Evolutionary conservation across 2,888 invertebrate genomes (phyloP).

Genomic region (Ferdinandea cuprea): DNA sequence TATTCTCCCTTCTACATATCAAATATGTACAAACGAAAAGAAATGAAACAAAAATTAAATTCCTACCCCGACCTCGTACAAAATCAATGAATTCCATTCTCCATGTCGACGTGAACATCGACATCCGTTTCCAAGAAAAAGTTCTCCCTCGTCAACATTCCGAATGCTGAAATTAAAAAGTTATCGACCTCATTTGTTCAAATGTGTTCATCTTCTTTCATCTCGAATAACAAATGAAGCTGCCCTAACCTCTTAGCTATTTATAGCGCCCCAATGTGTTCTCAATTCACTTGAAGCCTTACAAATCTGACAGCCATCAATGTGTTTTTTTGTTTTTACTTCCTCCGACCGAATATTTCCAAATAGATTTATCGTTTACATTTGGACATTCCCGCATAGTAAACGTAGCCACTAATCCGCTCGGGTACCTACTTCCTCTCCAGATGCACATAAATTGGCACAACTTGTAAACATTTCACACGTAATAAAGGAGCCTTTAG

Average conservation of each 20-base stretch:
- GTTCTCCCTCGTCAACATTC: neutral
- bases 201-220: conserved; percentile 32
- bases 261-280: conserved; percentile 35
- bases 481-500: conserved; percentile 42
- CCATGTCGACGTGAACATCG: neutral
- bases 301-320: conserved; percentile 41
- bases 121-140: conserved; percentile 23
- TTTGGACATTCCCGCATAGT: conserved; percentile 11
- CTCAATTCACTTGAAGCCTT: conserved; percentile 17
- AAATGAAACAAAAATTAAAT: neutral
- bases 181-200: conserved; percentile 58
- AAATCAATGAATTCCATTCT: conserved; percentile 10
- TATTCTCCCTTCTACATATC: too few species aligned
- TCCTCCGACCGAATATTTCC: conserved; percentile 4
- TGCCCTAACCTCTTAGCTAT: conserved; percentile 20
- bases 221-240: conserved; percentile 32
- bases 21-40: too few species aligned
- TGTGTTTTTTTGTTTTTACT: conserved; percentile 10
- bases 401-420: conserved; percentile 3
- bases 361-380: conserved; percentile 35
- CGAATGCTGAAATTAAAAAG: conserved; percentile 41
- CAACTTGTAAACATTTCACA: conserved; percentile 56
- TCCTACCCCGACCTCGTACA: neutral
- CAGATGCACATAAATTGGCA: conserved; percentile 40
- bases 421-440: conserved; percentile 26